Conservation (phyloP, 2,888 invertebrate species). For the Oscheius sp. region DNA sequence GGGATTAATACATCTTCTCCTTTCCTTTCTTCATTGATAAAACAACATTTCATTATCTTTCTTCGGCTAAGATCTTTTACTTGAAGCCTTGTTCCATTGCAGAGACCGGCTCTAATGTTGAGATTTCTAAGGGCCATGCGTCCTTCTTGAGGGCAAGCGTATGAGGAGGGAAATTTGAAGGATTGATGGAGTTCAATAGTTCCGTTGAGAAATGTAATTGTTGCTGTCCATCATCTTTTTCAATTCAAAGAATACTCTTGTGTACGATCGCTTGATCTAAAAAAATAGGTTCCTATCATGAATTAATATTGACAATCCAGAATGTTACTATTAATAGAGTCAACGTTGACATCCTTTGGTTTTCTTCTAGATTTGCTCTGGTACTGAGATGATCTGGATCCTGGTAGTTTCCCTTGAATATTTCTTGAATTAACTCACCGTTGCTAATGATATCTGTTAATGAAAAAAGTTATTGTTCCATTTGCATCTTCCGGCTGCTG, state of each 20-base stretch:
- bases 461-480: too few species aligned
- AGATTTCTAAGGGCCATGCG: not conserved
- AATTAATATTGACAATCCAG: not conserved
- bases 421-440: too few species aligned
- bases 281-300: too few species aligned
- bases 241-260: not conserved
- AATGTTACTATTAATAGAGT: not conserved
- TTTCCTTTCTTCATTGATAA: slow-evolving; percentile 10
- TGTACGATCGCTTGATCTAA: not conserved
- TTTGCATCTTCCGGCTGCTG: too few species aligned
- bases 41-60: not conserved
- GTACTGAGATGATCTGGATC: too few species aligned
- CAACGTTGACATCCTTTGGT: not conserved
- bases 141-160: not conserved
- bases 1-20: slow-evolving; percentile 8
- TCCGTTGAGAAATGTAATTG: slow-evolving; percentile 6
- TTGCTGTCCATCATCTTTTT: not conserved
- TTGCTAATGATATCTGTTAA: too few species aligned
- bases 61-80: not conserved
- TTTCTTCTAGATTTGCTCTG: too few species aligned
- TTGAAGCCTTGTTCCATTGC: not conserved
- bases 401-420: too few species aligned
- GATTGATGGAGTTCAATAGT: slow-evolving; percentile 25
- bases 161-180: slow-evolving; percentile 32
- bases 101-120: not conserved